These are phyloP conservation scores for Nothura maculosa DNA, from an alignment of 2,797 vertebrate genomes.

Conservation along the genomic window DNA sequence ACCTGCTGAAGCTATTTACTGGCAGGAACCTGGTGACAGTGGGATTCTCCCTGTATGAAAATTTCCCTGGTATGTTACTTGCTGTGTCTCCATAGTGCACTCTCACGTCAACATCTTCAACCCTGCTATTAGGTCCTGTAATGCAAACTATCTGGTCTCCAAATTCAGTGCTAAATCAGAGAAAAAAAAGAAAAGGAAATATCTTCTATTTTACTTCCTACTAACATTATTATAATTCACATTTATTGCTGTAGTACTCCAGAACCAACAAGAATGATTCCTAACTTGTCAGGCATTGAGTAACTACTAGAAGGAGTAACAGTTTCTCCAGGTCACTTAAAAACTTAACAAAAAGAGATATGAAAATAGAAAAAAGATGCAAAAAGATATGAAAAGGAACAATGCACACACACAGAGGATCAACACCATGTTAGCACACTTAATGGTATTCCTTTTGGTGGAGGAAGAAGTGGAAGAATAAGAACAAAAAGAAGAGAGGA, in stretches of 20 bases:
- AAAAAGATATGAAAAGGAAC: neutral
- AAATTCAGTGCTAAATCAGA: constrained; percentile 76
- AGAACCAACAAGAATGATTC: neutral
- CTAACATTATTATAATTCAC: neutral
- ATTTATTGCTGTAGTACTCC: neutral
- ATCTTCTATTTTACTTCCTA: neutral
- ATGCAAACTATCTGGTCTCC: constrained; percentile 79
- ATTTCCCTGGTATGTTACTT: neutral
- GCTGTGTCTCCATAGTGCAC: constrained; percentile 71
- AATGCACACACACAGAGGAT: neutral
- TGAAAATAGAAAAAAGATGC: too few species aligned
- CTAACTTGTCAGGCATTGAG: neutral
- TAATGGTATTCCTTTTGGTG: neutral
- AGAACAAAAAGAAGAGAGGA: neutral
- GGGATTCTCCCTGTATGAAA: constrained; percentile 82
- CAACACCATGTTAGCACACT: neutral
- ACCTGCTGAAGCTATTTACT: constrained; percentile 84
- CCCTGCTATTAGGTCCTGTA: constrained; percentile 74
- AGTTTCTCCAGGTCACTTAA: neutral
- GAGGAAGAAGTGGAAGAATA: neutral
- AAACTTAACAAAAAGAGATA: neutral
- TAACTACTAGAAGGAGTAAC: neutral
- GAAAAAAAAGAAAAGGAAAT: constrained; percentile 16
- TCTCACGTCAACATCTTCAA: constrained; percentile 46
- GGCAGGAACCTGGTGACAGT: constrained; percentile 79